phyloP scores from a whole-genome alignment of 2,797 vertebrate species.

The Toxotes lorentzi region DNA sequence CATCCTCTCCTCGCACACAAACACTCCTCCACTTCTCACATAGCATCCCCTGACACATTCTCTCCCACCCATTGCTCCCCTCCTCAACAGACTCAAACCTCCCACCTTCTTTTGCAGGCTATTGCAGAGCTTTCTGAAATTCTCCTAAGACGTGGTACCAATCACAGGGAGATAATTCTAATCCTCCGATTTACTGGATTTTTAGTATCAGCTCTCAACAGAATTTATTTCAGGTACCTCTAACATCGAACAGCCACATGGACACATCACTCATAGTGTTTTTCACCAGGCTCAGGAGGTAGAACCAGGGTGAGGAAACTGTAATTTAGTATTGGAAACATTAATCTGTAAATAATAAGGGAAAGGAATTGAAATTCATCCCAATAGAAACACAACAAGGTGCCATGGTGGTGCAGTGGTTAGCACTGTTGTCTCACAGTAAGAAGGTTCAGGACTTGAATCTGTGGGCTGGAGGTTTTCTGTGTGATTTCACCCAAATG shows the following conservation, averaged over 20 bases:
- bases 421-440: no score
- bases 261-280: neutral
- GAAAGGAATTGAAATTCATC: no score
- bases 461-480: no score
- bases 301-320: neutral
- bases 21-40: constrained; percentile 37
- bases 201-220: constrained; percentile 7
- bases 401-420: neutral
- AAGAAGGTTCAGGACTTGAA: no score
- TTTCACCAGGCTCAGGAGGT: neutral
- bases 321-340: neutral
- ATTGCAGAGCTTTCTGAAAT: constrained; percentile 24
- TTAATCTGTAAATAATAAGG: neutral
- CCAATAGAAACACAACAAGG: no score
- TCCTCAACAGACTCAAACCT: constrained; percentile 16
- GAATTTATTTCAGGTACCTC: constrained; percentile 36
- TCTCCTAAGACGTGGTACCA: constrained; percentile 62
- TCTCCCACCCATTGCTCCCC: neutral
- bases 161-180: constrained; percentile 52
- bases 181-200: constrained; percentile 50
- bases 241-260: neutral
- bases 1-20: neutral
- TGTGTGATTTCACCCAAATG: no score
- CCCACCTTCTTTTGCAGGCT: constrained; percentile 11
- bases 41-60: constrained; percentile 21